phyloP scores from a whole-genome alignment of 1,140 invertebrate genomes.

The Caerostris darwini region DNA sequence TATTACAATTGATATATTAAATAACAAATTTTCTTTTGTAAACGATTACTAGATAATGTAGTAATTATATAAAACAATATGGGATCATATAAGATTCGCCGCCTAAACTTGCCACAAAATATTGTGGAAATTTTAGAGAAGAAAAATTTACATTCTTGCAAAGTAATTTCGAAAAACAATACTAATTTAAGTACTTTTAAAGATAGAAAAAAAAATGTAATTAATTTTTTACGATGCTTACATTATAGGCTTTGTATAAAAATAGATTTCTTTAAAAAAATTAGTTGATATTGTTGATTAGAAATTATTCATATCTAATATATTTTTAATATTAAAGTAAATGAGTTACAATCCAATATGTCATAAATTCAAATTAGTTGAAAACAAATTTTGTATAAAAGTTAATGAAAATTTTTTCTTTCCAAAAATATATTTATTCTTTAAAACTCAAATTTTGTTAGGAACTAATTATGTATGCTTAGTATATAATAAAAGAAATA shows the following conservation, averaged over 20 bases:
- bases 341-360: background rate
- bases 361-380: too few relatives aligned
- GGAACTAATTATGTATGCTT: background rate
- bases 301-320: background rate
- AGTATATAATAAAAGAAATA: background rate
- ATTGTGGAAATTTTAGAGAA: slow-evolving; percentile 46
- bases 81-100: slow-evolving; percentile 56
- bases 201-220: too few relatives aligned
- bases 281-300: background rate
- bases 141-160: slow-evolving; percentile 53
- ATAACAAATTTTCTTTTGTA: too few relatives aligned
- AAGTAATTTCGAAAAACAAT: background rate
- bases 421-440: too few relatives aligned
- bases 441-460: background rate
- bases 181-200: background rate
- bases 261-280: background rate
- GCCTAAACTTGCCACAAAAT: slow-evolving; percentile 28
- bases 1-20: too few relatives aligned
- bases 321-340: background rate
- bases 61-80: background rate
- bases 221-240: background rate
- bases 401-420: too few relatives aligned
- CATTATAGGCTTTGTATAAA: background rate
- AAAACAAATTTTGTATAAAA: too few relatives aligned
- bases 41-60: too few relatives aligned